Evolutionary conservation across 2,797 vertebrate genomes (phyloP), one percentile per base, ranked within the genome.

Genomic region (Lagocephalus sceleratus): DNA sequence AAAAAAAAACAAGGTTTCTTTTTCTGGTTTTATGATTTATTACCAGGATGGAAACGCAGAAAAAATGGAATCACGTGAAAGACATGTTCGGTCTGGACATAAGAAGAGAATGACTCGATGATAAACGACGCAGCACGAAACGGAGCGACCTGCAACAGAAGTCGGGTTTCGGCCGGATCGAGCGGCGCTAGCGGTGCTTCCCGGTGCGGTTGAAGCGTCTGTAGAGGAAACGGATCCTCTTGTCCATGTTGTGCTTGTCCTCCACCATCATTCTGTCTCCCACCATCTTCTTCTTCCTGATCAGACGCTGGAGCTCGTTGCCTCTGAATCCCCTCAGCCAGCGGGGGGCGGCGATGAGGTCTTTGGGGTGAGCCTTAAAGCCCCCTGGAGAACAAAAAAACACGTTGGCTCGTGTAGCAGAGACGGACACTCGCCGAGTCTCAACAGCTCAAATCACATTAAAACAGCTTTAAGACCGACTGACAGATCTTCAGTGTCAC

Each of bases 251-350:
- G 72, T 93, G 92, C 55, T 67, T 86, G 44, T 98, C 97, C 0
- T 90, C 78, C 0, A 54, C 43, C 82, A 95, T 94, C 96, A 99
- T 98, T 22, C 92, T 83, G 53, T 91, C 77, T 54, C 96, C 96
- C 44, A 98, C 92, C 90, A 96, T 87, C 68, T 68, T 87, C 84
- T 90, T 96, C 87, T 96, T 97, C 44, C 94, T 87, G 35, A 91
- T 90, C 25, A 94, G 90, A 12, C 95, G 91, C 85, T 95, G 93
- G 73, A 98, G 80, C 75, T 98, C 96, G 0, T 94, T 94, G 10
- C 97, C 95, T 22, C 53, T 84, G 89, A 95, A 98, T 52, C 85
- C 97, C 44, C 85, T 90, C 68, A 99, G 66, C 95, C 97, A 98
- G 29, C 15, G 53, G 1, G 96, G 96, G 4, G 88, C 95, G 1